Conservation (phyloP, 2,888 invertebrate species). For the Craniophora ligustri region DNA sequence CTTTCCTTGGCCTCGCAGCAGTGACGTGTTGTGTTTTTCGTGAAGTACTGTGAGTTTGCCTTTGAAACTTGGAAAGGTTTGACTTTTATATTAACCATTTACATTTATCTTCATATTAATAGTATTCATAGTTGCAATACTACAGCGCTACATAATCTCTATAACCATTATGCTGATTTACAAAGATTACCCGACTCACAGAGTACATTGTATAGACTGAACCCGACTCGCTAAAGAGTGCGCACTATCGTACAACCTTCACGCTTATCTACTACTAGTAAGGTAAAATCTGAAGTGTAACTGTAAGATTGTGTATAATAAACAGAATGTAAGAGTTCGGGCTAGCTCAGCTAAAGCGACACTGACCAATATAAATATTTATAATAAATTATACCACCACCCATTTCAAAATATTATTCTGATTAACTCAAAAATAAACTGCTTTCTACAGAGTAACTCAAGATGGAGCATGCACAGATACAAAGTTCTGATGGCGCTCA, state of each 20-base stretch:
- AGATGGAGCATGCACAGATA: constrained; percentile 89
- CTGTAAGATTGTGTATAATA: not conserved
- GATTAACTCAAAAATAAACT: too few relatives aligned
- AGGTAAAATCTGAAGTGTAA: not conserved
- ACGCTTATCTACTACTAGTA: constrained; percentile 30
- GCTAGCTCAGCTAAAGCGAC: too few relatives aligned
- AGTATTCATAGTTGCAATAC: not conserved
- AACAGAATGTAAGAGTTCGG: too few relatives aligned
- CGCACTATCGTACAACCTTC: constrained; percentile 32
- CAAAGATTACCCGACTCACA: constrained; percentile 1
- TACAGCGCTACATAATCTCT: not conserved
- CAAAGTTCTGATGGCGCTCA: constrained; percentile 90
- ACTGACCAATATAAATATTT: too few relatives aligned
- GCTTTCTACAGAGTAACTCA: constrained; percentile 49
- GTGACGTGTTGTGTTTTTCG: constrained; percentile 76
- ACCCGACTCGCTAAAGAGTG: not conserved
- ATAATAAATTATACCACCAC: too few relatives aligned
- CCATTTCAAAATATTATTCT: too few relatives aligned
- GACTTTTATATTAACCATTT: not conserved
- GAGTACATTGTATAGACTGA: too few relatives aligned
- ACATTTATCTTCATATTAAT: not conserved
- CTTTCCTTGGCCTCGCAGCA: constrained; percentile 71
- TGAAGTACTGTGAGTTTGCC: constrained; percentile 32
- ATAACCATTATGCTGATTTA: not conserved
- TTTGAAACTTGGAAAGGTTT: not conserved